Base-by-base conservation (phyloP, 2,888 invertebrate species). In the Dryococelus australis region DNA sequence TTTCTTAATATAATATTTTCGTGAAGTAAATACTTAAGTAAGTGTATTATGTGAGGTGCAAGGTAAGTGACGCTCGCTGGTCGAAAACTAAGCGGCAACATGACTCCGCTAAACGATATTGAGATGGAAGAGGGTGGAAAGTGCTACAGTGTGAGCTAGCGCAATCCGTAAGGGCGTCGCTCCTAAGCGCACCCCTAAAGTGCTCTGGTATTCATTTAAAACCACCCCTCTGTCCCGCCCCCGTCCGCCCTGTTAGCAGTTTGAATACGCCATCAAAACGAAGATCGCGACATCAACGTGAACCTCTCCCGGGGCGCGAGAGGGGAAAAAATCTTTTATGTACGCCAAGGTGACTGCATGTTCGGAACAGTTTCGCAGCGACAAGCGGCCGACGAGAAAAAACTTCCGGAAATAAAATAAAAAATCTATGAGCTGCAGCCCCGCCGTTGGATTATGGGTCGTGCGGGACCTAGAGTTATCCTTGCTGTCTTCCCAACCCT, bases 381-480 rank as follows among this genome's bases (percentile, higher is more conserved):
- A 65, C 65, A 65, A 65, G 65, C 65, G 24, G 65, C 65, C 13
- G 5, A 65, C 65, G 87, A 88, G 87, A 85, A 87, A 53, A 85
- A 87, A 88, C 85, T 88, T 88, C 85, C 79, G 85, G 86, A 88
- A 87, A 88, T 88, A 88, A 88, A 88, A 88, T 88, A 88, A 88
- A 88, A 88, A 88, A 88, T 88, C 88, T 87, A 88, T 88, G 88
- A 88, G 88, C 83, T 87, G 65, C 65, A 65, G 65, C 88, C 80
- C 85, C 87, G 80, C 85, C 86, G 85, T 81, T 53, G 87, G 51
- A 84, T 88, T 88, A 88, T 88, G 88, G 88, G 88, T 81, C 88
- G 83, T 88, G 47, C 81, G 88, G 88, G 88, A 88, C 84, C 16
- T 65, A 24, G 79, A 80, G 87, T 87, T 91, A 92, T 92, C 65